Evolutionary conservation across 2,113 vertebrate species (phyloP).

Genomic region (Microtus richardsoni): DNA sequence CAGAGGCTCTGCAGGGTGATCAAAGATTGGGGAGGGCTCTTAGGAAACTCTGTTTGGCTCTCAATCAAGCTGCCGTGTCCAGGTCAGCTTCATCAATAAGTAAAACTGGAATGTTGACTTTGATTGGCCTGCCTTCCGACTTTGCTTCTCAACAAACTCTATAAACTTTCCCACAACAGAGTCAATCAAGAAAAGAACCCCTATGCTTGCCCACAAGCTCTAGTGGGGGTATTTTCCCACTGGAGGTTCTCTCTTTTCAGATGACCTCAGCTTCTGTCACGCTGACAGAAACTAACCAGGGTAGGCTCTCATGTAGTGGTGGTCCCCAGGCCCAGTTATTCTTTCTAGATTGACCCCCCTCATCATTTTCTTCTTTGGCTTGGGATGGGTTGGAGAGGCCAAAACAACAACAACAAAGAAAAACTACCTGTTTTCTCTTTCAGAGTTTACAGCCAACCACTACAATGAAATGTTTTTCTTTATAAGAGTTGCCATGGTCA

Average conservation of each 20-base stretch:
- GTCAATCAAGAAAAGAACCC: neutral
- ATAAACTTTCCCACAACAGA: neutral
- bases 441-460: neutral
- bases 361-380: neutral
- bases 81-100: conserved; percentile 31
- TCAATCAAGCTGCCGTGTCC: neutral
- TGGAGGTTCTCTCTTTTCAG: neutral
- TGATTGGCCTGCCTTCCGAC: neutral
- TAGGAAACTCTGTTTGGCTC: conserved; percentile 49
- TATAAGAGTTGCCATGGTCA: neutral
- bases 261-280: neutral
- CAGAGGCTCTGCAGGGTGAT: neutral
- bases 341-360: neutral
- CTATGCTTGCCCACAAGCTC: neutral
- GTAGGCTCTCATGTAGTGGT: neutral
- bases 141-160: conserved; percentile 13
- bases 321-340: neutral
- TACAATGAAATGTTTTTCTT: neutral
- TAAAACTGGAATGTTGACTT: neutral
- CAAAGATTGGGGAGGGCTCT: neutral
- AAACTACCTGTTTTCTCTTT: conserved; percentile 19
- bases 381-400: neutral
- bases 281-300: neutral
- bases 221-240: neutral
- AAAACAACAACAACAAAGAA: neutral